Conservation (phyloP, 2,113 vertebrate genomes). For the Perognathus longimembris region DNA sequence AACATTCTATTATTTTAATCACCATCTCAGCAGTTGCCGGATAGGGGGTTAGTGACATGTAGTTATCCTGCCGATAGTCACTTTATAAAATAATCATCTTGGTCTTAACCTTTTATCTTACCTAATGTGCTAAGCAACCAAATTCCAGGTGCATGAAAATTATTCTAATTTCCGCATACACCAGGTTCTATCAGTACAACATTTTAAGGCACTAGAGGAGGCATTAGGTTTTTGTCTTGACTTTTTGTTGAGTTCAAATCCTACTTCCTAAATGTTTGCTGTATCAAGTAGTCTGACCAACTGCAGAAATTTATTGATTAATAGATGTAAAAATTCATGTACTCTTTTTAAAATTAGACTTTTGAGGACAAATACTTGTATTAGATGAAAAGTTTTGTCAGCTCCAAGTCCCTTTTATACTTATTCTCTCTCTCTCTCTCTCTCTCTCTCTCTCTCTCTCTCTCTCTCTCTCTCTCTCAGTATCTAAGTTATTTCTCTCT, state of each 20-base stretch:
- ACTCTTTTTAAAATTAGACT: slow-evolving; percentile 64
- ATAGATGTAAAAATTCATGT: slow-evolving; percentile 74
- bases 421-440: slow-evolving; percentile 37
- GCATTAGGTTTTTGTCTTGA: slow-evolving; percentile 74
- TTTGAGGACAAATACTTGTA: slow-evolving; percentile 58
- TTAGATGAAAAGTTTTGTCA: slow-evolving; percentile 71
- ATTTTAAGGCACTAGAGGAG: slow-evolving; percentile 78
- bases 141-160: slow-evolving; percentile 70
- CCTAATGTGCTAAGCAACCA: slow-evolving; percentile 66
- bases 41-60: slow-evolving; percentile 69
- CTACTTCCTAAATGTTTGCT: slow-evolving; percentile 69
- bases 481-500: slow-evolving; percentile 73
- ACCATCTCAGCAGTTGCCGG: slow-evolving; percentile 76
- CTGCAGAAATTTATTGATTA: slow-evolving; percentile 75
- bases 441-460: too few species aligned
- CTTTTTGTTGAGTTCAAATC: slow-evolving; percentile 80
- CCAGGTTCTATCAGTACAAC: slow-evolving; percentile 72
- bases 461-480: background rate
- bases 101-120: slow-evolving; percentile 66
- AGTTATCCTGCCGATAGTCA: slow-evolving; percentile 79
- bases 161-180: slow-evolving; percentile 77
- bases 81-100: slow-evolving; percentile 80
- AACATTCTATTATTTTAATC: slow-evolving; percentile 84
- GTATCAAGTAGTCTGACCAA: slow-evolving; percentile 72
- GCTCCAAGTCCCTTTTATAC: slow-evolving; percentile 67